Evolutionary conservation across 2,888 invertebrate genomes (phyloP), one percentile per base, ranked within the genome.

Genomic region (Papilio elwesi): DNA sequence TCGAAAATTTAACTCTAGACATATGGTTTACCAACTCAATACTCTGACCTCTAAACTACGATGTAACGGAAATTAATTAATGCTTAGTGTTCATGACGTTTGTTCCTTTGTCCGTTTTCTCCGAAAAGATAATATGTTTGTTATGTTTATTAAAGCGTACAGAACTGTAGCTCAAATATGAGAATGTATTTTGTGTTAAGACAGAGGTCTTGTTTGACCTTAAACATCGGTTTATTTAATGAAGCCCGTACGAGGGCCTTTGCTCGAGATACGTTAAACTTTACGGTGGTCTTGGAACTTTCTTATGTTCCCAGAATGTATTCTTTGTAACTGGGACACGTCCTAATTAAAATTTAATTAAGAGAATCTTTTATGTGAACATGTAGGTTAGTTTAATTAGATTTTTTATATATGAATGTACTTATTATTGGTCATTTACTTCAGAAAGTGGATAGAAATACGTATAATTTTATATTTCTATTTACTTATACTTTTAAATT

Each of bases 211-310:
- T 68, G 68, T 72, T 67, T 68, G 68, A 62, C 48, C 7, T 63
- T 48, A 72, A 72, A 72, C 62, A 72, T 68, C 55, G 53, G 53
- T 68, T 67, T 72, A 68, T 71, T 67, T 71, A 71, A 71, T 72
- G 47, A 68, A 72, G 72, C 48, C 48, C n/a, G 72, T 55, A 38
- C 68, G 48, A 68, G 64, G 48, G 68, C 55, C 62, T 59, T 62
- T n/a, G 62, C 52, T 67, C n/a, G 72, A 43, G 68, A 48, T 62
- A 48, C 13, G 15, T 63, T 55, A 72, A 67, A 36, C 53, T 68
- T 72, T 63, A 72, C 59, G 59, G 43, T 72, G 52, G 62, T 26
- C 67, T 53, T 63, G 53, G 52, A 63, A 68, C 47, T 71, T 68
- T 67, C 62, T 67, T 49, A 15, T 47, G 53, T 72, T 72, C 67